Evolutionary conservation across 2,797 vertebrate species (phyloP).

Genomic region (Pelochelys cantorii): DNA sequence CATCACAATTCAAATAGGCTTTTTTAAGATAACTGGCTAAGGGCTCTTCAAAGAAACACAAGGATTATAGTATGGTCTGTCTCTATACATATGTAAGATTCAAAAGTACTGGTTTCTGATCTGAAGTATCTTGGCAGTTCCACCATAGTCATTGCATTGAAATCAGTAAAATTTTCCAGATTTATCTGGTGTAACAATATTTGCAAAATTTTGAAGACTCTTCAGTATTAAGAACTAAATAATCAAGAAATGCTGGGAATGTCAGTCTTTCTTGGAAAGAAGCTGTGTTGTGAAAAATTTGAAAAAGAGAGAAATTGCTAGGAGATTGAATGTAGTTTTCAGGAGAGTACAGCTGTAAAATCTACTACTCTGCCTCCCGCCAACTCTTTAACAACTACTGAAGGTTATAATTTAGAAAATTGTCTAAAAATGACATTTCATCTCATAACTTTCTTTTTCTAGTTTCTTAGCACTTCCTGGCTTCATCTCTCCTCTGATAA

Average conservation of each 20-base stretch:
- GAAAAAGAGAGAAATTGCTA: background rate
- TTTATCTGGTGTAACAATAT: background rate
- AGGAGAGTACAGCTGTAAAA: background rate
- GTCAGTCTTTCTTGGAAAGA: background rate
- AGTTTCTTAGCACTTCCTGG: constrained; percentile 6
- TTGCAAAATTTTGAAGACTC: too few species aligned
- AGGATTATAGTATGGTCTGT: background rate
- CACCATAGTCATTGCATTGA: background rate
- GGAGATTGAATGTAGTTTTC: background rate
- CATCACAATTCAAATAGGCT: background rate
- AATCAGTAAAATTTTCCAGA: background rate
- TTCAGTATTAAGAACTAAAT: too few species aligned
- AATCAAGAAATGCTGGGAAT: background rate
- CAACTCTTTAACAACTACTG: background rate
- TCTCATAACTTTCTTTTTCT: background rate
- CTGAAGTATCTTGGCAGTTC: background rate
- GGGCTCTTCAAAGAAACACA: background rate
- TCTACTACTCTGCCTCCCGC: background rate
- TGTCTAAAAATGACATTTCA: background rate
- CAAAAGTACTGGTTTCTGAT: background rate
- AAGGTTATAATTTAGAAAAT: background rate
- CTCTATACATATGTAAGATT: background rate
- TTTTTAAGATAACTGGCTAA: background rate
- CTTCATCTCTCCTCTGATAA: background rate
- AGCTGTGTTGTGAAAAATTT: background rate